A percentile compares a stretch with the other conserved stretches of the same genome.
phyloP scores from a whole-genome alignment of 1,140 invertebrate species.

The Varroa destructor region DNA sequence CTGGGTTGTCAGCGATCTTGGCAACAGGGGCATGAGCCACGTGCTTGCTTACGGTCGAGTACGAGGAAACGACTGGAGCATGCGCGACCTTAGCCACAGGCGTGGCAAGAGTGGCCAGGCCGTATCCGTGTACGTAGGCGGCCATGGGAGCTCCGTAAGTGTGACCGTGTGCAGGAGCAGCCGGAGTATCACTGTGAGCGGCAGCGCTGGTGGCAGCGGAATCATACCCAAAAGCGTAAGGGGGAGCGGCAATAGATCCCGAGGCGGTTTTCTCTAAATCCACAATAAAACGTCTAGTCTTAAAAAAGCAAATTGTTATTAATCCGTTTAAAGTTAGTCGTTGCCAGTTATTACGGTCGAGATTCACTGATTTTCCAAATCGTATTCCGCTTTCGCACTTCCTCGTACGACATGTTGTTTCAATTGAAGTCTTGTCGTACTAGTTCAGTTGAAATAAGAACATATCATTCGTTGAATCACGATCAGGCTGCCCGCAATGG shows the following conservation, averaged over 20 bases:
- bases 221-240: background rate
- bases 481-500: no score
- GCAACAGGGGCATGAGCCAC: slow-evolving; percentile 1
- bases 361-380: no score
- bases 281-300: background rate
- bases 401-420: no score
- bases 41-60: slow-evolving; percentile 25
- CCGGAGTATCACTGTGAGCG: background rate
- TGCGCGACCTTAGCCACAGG: slow-evolving; percentile 15
- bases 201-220: background rate
- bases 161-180: background rate
- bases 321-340: no score
- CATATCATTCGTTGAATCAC: no score
- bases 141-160: background rate
- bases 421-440: no score
- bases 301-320: no score
- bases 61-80: slow-evolving; percentile 12
- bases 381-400: no score
- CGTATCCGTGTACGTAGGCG: background rate
- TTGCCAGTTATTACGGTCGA: no score
- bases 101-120: background rate
- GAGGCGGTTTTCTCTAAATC: background rate
- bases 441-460: no score
- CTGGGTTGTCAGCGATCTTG: background rate
- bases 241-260: background rate